A percentile compares a stretch with the other conserved stretches of the same genome.
phyloP scores from a whole-genome alignment of 23 tunicate genomes.

The Halocynthia roretzi region DNA sequence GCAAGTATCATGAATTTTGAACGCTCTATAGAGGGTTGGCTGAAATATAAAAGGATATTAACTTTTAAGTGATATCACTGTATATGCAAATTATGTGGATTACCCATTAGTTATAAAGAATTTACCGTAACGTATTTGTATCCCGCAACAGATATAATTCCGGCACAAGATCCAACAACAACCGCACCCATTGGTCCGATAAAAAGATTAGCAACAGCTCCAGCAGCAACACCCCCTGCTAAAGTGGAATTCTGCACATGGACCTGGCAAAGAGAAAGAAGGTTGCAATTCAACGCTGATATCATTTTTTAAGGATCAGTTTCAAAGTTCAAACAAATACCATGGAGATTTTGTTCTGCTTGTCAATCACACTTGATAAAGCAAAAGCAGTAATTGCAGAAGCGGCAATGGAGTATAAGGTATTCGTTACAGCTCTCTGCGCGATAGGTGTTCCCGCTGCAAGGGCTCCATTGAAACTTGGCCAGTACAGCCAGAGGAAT shows the following conservation, averaged over 20 bases:
- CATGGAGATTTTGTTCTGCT: conserved; percentile 10
- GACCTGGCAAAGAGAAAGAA: conserved; percentile 30
- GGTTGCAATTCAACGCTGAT: background rate
- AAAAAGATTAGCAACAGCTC: conserved; percentile 64
- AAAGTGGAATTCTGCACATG: conserved; percentile 83
- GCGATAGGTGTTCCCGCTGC: conserved; percentile 31
- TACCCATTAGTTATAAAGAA: background rate
- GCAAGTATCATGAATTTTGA: conserved; percentile 91
- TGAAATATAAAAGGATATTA: conserved; percentile 6
- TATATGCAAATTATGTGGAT: too few relatives aligned
- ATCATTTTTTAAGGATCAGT: background rate
- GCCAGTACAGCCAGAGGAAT: conserved; percentile 98
- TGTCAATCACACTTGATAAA: conserved; percentile 9
- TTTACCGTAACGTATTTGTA: conserved; percentile 64
- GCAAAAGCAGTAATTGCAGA: conserved; percentile 21
- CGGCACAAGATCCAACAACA: conserved; percentile 50
- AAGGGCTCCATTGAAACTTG: conserved; percentile 91
- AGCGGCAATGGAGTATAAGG: conserved; percentile 19
- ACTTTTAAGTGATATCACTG: background rate
- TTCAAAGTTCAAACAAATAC: conserved; percentile 1
- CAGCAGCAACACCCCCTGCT: conserved; percentile 93
- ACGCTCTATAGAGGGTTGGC: conserved; percentile 49
- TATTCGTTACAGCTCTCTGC: conserved; percentile 14
- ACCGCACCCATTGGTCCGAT: conserved; percentile 45
- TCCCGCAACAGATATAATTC: conserved; percentile 71